Conservation (phyloP, 2,797 vertebrate genomes). For the Melanotaenia pygmaea region DNA sequence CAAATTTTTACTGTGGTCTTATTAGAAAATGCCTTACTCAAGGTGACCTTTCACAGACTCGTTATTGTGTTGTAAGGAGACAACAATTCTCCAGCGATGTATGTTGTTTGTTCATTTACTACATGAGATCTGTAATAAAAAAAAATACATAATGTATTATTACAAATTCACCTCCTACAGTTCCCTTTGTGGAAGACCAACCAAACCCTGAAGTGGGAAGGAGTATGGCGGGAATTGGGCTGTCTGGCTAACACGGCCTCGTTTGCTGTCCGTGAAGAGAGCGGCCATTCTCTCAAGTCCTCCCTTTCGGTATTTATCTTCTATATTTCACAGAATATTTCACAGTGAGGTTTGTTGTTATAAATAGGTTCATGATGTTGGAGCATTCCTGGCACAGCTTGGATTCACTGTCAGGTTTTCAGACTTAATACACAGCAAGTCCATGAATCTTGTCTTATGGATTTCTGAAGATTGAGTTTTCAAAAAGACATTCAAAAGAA, state of each 20-base stretch:
- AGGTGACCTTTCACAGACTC: neutral
- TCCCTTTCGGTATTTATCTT: constrained; percentile 88
- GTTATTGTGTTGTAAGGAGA: neutral
- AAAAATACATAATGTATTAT: neutral
- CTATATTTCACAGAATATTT: neutral
- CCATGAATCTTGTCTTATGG: neutral
- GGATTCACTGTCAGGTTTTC: neutral
- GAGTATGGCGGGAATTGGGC: constrained; percentile 94
- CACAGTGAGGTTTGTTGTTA: neutral
- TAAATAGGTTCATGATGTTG: neutral
- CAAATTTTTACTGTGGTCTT: neutral
- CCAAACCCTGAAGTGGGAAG: constrained; percentile 96
- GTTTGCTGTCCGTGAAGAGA: constrained; percentile 93
- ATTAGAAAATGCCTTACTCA: neutral
- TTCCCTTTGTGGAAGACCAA: constrained; percentile 95
- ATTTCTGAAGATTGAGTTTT: neutral
- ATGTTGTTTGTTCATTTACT: neutral
- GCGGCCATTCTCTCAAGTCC: constrained; percentile 96
- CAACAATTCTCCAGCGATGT: neutral
- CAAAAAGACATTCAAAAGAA: neutral
- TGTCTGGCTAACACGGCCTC: constrained; percentile 94
- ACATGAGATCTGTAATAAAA: constrained; percentile 3
- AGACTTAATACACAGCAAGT: neutral
- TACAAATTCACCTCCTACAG: constrained; percentile 66
- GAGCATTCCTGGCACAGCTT: neutral